Percentiles rank a stretch among this genome's conserved stretches.
Conservation (phyloP, 1,140 invertebrate genomes). For the Plutomurus gul region DNA sequence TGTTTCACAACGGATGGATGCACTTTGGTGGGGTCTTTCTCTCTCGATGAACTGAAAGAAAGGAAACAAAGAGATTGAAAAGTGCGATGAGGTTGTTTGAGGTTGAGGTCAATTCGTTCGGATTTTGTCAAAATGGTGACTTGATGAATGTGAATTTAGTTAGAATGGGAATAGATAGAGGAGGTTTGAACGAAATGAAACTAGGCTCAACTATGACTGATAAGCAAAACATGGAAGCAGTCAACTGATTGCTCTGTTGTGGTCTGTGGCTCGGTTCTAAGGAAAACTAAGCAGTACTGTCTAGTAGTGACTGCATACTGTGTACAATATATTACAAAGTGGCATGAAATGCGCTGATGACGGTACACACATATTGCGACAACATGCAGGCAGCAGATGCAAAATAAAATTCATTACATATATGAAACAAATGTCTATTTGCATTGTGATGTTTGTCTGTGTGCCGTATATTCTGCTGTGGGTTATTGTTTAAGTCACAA, state of each 20-base stretch:
- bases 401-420: not conserved
- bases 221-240: not conserved
- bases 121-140: not conserved
- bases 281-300: not conserved
- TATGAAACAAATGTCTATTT: too few species aligned
- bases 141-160: not conserved
- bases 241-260: not conserved
- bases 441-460: not conserved
- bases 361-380: not conserved
- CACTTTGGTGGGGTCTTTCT: not conserved
- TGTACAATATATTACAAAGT: too few species aligned
- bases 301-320: not conserved
- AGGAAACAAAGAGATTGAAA: conserved; percentile 4
- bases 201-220: not conserved
- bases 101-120: conserved; percentile 19
- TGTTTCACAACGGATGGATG: conserved; percentile 16
- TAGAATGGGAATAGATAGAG: not conserved
- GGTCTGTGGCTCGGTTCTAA: not conserved
- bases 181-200: not conserved
- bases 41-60: not conserved
- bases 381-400: not conserved
- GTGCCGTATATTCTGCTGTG: too few species aligned
- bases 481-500: too few species aligned
- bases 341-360: too few species aligned
- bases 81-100: conserved; percentile 6